Evolutionary conservation across 2,113 vertebrate genomes (phyloP).

Genomic region (Rhadina sibilatrix): DNA sequence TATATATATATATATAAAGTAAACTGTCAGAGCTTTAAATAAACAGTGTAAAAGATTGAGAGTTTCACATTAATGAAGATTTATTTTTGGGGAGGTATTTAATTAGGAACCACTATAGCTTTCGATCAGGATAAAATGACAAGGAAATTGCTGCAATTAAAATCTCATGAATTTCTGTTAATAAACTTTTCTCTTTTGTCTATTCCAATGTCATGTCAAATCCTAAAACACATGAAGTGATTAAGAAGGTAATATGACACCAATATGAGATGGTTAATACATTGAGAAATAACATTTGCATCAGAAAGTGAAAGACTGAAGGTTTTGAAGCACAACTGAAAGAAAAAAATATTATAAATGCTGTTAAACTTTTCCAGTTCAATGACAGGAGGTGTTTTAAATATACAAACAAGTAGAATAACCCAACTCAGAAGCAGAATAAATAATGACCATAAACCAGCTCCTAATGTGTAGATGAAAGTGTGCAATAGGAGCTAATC

Average conservation of each 20-base stretch:
- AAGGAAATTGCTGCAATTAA: not conserved
- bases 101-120: not conserved
- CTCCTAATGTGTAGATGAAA: not conserved
- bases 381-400: not conserved
- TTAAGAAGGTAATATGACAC: not conserved
- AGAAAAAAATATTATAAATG: not conserved
- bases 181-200: not conserved
- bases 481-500: not conserved
- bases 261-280: not conserved
- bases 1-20: no score
- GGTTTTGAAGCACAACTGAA: not conserved
- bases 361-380: not conserved
- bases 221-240: not conserved
- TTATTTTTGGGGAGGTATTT: not conserved
- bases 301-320: not conserved
- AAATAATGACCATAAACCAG: not conserved
- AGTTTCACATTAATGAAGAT: not conserved
- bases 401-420: not conserved
- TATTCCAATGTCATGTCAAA: not conserved
- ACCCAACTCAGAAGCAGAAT: not conserved
- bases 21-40: not conserved
- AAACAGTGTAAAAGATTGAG: not conserved
- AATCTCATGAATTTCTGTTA: not conserved
- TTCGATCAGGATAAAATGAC: not conserved
- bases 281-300: not conserved